Evolutionary conservation across 2,888 invertebrate genomes (phyloP).

Genomic region (Galeruca laticollis): DNA sequence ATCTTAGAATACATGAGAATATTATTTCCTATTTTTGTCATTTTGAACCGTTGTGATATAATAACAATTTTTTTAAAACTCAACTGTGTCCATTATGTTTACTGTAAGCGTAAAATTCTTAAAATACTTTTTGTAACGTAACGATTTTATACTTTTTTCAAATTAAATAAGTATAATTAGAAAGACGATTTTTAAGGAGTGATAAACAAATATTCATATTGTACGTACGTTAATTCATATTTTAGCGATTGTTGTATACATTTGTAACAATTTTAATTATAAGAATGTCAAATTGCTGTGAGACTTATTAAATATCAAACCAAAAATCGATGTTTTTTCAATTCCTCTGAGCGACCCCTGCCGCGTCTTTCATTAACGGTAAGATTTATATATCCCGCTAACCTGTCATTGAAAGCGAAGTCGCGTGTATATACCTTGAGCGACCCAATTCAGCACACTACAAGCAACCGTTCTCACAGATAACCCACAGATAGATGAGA

Average conservation of each 20-base stretch:
- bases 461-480: too few species aligned
- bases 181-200: constrained; percentile 41
- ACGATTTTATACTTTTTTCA: constrained; percentile 44
- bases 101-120: constrained; percentile 8
- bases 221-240: constrained; percentile 34
- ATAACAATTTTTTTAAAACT: neutral
- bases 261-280: constrained; percentile 42
- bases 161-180: constrained; percentile 36
- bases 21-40: neutral
- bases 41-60: constrained; percentile 1
- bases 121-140: constrained; percentile 33
- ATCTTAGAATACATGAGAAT: neutral
- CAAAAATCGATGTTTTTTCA: neutral
- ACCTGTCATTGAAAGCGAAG: too few species aligned
- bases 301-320: constrained; percentile 28
- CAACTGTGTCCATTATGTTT: too few species aligned
- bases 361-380: too few species aligned
- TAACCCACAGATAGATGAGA: too few species aligned
- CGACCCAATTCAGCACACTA: too few species aligned
- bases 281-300: constrained; percentile 38
- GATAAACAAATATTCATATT: constrained; percentile 31
- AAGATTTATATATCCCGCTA: too few species aligned
- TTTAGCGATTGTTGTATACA: constrained; percentile 40
- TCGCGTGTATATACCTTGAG: too few species aligned
- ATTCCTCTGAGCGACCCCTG: too few species aligned